Base-by-base conservation (phyloP, 2,113 vertebrate species). In the Chrysochloris asiatica region DNA sequence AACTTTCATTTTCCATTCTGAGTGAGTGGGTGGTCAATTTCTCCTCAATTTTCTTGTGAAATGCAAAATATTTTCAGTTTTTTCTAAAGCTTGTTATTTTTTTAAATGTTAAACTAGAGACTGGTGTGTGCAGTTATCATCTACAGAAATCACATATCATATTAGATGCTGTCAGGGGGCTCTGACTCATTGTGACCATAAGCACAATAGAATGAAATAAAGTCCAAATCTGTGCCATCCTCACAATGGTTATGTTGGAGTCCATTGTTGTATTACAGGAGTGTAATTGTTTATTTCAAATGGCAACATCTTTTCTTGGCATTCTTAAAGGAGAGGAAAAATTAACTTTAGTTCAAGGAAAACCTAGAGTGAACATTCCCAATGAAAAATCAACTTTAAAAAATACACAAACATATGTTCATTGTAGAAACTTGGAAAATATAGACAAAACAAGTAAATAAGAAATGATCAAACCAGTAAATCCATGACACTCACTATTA, bases 281-380 rank as follows among this genome's bases (percentile, higher is more conserved):
- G 47, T 36, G 10, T 88, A 33, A n/a, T 71, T n/a, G 6, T 36
- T 72, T 8, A 83, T 48, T 92, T 77, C 24, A 41, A 93, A 79
- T 30, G 56, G 16, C 10, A 86, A 89, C 36, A 8, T 79, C 14
- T 71, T 69, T 69, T 94, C 41, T 76, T 88, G 56, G 41, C 13
- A 76, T 59, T 93, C 36, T 90, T 90, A 83, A 73, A 56, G 38
- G 7, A 80, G 19, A 41, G 30, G 3, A 59, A 81, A 13, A 43
- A n/a, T 73, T 77, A 89, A 71, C 54, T 83, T 90, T 71, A 86
- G 24, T 86, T 95, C 88, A 83, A 43, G 71, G 71, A 92, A 91
- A 54, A 2, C 28, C 21, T 52, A 56, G 24, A 71, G 12, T 89
- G 43, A 92, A n/a, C 24, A 83, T 33, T 73, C 72, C 54, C 72